Conservation (phyloP, 2,797 vertebrate genomes). For the Helarctos malayanus region DNA sequence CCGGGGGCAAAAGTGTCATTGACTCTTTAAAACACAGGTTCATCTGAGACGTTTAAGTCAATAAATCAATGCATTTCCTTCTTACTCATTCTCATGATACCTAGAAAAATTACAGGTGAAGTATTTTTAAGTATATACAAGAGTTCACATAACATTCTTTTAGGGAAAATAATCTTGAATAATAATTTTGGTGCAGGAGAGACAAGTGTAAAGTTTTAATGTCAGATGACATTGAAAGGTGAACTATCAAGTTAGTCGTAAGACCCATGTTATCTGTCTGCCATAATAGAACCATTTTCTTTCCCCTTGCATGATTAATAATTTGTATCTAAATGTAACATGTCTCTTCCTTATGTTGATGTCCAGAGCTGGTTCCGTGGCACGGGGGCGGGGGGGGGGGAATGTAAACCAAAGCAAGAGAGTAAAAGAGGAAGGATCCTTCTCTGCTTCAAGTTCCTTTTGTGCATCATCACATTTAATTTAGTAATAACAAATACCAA, state of each 20-base stretch:
- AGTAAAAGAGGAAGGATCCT: neutral
- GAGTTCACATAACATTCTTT: neutral
- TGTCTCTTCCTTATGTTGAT: conserved; percentile 39
- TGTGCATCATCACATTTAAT: neutral
- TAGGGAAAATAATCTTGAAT: neutral
- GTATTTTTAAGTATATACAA: neutral
- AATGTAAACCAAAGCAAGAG: neutral
- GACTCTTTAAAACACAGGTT: neutral
- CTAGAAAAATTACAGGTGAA: neutral
- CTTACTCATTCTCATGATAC: neutral
- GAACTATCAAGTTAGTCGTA: conserved; percentile 41
- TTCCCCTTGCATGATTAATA: conserved; percentile 47
- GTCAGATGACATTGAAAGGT: neutral
- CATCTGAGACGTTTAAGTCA: neutral
- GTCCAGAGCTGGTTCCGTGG: neutral
- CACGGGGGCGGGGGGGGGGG: fast-evolving
- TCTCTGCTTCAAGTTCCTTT: neutral
- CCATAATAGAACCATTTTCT: neutral
- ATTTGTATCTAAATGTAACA: conserved; percentile 52
- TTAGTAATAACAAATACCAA: neutral
- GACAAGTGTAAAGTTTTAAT: conserved; percentile 59
- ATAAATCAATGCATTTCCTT: neutral
- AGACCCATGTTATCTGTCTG: conserved; percentile 14
- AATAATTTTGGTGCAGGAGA: neutral
- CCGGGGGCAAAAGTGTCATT: neutral